Evolutionary conservation across 2,113 vertebrate genomes (phyloP), one percentile per base, ranked within the genome.

Genomic region (Semicossyphus pulcher): DNA sequence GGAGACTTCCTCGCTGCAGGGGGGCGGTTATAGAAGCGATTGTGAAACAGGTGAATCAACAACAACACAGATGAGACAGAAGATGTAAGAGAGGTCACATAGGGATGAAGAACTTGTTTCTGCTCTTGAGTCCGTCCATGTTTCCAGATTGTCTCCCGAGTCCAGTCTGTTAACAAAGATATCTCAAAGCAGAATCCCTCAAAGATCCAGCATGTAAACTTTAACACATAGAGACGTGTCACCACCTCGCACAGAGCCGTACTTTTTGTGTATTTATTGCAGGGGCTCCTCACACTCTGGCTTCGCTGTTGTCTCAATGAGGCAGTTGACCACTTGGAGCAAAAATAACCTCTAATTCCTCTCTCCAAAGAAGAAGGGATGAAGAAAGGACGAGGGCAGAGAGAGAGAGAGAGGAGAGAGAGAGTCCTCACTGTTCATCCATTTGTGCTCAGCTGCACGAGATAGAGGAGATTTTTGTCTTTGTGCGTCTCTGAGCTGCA

Each of bases 321-420:
- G 68, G 23, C 45, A 21, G 21, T 51, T 23, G 44, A 68, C n/a
- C 9, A 32, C 67, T 52, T 23, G 2, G 5, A 21, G 53, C 62
- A 58, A 61, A 76, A 73, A 60, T 34, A 75, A 37, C 36, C 70
- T 76, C 41, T 41, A 20, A 73, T 80, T 68, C 52, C 10, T 58
- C 37, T 68, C 44, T 18, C n/a, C 23, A 49, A 21, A 66, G 29
- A 36, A 12, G 54, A 36, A 8, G 5, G 36, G 52, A 29, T 12
- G 61, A 72, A 37, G 44, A 58, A 56, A 10, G 18, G 57, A 54
- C 31, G 36, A 16, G 51, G 32, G 63, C 39, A 37, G 44, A 63
- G 57, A 60, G 37, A 29, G 57, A 31, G 49, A 54, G 23, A 23
- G 41, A 26, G 44, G 23, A 20, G 48, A 34, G 59, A 53, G 61